phyloP scores from a whole-genome alignment of 2,888 invertebrate species.

The Andrena camellia region DNA sequence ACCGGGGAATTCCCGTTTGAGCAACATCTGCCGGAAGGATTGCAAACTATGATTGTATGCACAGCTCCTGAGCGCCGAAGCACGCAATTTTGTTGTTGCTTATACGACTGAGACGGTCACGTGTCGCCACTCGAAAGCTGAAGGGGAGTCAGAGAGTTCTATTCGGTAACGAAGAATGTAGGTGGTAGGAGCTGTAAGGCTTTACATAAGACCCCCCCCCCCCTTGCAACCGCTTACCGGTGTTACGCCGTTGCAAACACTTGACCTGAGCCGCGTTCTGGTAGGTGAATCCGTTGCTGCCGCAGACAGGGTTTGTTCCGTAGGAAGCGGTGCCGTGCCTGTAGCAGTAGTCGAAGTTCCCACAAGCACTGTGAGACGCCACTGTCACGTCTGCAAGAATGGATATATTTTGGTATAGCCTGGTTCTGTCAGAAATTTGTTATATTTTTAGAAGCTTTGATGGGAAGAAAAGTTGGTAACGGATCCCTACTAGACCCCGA shows the following conservation, averaged over 20 bases:
- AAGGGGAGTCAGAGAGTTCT: background rate
- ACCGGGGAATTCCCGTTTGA: background rate
- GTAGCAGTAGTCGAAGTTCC: conserved; percentile 37
- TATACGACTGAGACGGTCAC: conserved; percentile 9
- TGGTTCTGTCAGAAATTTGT: no score
- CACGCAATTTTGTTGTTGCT: conserved; percentile 18
- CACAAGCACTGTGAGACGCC: conserved; percentile 13
- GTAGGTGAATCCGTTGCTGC: conserved; percentile 77
- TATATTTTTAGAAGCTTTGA: no score
- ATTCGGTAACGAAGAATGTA: conserved; percentile 21
- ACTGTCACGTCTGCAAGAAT: no score
- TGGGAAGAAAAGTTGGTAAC: no score
- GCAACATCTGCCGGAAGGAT: background rate
- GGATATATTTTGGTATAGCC: no score
- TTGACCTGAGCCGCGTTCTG: conserved; percentile 74
- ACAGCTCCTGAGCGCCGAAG: background rate
- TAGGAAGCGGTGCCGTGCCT: conserved; percentile 46
- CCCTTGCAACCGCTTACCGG: conserved; percentile 38
- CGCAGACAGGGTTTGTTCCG: conserved; percentile 73
- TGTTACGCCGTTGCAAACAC: conserved; percentile 70
- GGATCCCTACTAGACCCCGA: no score
- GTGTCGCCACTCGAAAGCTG: conserved; percentile 17
- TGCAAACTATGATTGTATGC: background rate
- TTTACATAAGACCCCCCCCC: conserved; percentile 20
- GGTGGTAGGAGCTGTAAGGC: conserved; percentile 20